Evolutionary conservation across 2,113 vertebrate species (phyloP), one percentile per base, ranked within the genome.

Genomic region (Burhinus bistriatus): DNA sequence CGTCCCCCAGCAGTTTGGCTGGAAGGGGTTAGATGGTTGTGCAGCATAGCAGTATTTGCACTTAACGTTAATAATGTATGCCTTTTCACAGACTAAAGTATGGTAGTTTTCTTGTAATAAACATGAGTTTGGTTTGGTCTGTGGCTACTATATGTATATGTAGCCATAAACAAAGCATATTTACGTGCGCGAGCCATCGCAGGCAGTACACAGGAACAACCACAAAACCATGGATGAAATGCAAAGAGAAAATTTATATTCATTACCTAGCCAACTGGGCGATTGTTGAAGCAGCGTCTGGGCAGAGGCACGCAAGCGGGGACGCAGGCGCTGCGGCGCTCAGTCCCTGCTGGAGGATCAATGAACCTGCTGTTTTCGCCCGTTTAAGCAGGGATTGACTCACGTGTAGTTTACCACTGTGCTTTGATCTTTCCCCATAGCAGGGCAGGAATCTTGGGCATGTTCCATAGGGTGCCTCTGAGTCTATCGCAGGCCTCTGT

Each of bases 21-120:
- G 65, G 11, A 45, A 85, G n/a, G 42, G 14, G 6, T 70, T 54
- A 45, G 3, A 52, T 72, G 17, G 17, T 52, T 87, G 30, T 71
- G 34, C 27, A 72, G 34, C 26, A 12, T 29, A 80, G 16, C 29
- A 51, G 0, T 71, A 29, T 65, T 69, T 3, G 0, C 9, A 1
- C 8, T 72, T 72, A 26, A 19, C 0, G 4, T 36, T 40, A 27
- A 6, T 70, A 45, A 45, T 12, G 44, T 18, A 3, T 5, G 16
- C 17, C 2, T 73, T 82, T 57, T 45, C 32, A 51, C 26, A 70
- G 38, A 16, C 13, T 29, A 4, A 68, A 55, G 23, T 4, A 45
- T 15, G 9, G 14, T 61, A 0, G 2, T 4, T 57, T 29, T 45
- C 29, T 66, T 76, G 10, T 62, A 47, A 64, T 34, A 64, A 87